Percentiles rank a stretch among this genome's conserved stretches.
Conservation (phyloP, 2,888 invertebrate genomes). For the Tetragnatha montana region DNA sequence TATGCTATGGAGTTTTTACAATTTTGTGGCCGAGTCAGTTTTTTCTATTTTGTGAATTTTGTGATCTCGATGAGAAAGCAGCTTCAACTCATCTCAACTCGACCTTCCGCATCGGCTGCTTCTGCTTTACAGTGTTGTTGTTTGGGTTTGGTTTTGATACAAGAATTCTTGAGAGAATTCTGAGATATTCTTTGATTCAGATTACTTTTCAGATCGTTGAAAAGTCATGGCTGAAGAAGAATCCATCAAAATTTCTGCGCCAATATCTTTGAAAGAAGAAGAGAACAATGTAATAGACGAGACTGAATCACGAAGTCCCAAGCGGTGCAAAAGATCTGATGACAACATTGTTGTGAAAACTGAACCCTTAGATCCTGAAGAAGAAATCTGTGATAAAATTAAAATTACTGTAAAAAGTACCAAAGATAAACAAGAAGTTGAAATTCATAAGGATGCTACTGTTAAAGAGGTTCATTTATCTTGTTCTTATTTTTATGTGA, state of each 20-base stretch:
- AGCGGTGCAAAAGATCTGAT: slow-evolving; percentile 19
- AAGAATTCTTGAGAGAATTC: neutral
- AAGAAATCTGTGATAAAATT: slow-evolving; percentile 11
- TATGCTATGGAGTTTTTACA: no score
- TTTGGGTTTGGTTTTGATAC: neutral
- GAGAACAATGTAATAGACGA: slow-evolving; percentile 13
- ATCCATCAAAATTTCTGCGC: neutral
- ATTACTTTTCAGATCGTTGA: neutral
- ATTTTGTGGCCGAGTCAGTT: no score
- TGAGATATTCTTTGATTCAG: no score
- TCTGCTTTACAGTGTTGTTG: slow-evolving; percentile 3
- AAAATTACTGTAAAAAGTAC: slow-evolving; percentile 47
- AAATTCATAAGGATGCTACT: slow-evolving; percentile 12
- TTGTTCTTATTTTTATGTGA: no score
- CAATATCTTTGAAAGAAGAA: neutral
- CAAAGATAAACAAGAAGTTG: slow-evolving; percentile 36
- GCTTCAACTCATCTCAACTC: neutral
- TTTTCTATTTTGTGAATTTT: no score
- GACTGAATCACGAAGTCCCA: slow-evolving; percentile 16
- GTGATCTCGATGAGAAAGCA: no score
- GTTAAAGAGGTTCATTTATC: slow-evolving; percentile 22
- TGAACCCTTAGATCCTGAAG: slow-evolving; percentile 10
- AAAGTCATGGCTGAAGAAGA: slow-evolving; percentile 1
- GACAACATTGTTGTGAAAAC: slow-evolving; percentile 16
- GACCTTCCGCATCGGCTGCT: neutral